Conservation (phyloP, 2,113 vertebrate genomes). For the Stigmatopora argus region DNA sequence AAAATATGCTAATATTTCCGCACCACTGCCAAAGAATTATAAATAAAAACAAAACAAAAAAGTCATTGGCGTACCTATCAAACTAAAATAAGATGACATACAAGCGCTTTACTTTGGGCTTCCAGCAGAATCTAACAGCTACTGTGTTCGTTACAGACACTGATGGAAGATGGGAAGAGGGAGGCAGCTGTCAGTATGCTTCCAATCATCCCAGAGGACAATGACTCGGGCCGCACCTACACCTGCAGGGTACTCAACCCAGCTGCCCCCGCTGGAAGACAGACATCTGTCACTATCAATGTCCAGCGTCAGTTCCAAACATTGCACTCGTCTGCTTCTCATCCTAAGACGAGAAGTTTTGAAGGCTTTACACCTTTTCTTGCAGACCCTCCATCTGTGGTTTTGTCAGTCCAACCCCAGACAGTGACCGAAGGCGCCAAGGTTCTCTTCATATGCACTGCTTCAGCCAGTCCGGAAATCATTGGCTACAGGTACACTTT, state of each 20-base stretch:
- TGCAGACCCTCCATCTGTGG: conserved; percentile 82
- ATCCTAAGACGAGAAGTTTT: background rate
- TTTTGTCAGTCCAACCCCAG: conserved; percentile 82
- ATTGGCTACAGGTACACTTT: conserved; percentile 78
- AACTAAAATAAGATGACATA: background rate
- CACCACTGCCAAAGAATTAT: conserved; percentile 42
- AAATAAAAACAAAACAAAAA: background rate
- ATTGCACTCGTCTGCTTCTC: background rate
- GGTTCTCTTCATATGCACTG: conserved; percentile 82
- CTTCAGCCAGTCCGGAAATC: conserved; percentile 84
- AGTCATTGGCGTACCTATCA: background rate
- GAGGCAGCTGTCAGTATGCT: conserved; percentile 78
- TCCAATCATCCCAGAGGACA: conserved; percentile 76
- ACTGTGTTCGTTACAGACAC: conserved; percentile 50
- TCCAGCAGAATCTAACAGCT: conserved; percentile 9
- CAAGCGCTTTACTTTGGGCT: background rate
- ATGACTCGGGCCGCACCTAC: conserved; percentile 78
- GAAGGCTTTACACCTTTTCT: background rate
- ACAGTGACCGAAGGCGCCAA: conserved; percentile 81
- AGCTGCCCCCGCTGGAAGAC: conserved; percentile 79
- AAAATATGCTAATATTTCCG: conserved; percentile 60
- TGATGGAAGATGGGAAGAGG: conserved; percentile 75
- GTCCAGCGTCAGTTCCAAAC: conserved; percentile 79
- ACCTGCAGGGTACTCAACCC: conserved; percentile 81
- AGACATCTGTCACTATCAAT: conserved; percentile 79